Conservation (phyloP, 2,113 vertebrate genomes). For the Zosterops lateralis region DNA sequence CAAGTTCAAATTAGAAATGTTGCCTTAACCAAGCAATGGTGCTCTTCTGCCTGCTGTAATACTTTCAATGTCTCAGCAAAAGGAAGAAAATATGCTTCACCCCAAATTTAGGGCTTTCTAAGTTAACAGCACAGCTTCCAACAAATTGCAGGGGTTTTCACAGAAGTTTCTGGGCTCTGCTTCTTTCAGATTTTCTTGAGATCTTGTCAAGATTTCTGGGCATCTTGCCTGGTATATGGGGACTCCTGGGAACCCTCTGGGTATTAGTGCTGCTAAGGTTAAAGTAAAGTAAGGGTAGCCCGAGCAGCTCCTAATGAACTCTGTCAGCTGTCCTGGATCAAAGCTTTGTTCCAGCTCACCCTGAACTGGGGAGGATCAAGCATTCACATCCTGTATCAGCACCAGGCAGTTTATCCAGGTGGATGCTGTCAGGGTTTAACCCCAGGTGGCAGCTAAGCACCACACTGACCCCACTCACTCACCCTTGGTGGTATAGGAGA, state of each 20-base stretch:
- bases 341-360: neutral
- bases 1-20: neutral
- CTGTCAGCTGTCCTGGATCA: neutral
- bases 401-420: neutral
- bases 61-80: neutral
- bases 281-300: neutral
- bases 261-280: neutral
- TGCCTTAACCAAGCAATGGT: neutral
- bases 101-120: neutral
- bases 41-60: neutral
- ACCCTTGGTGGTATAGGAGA: neutral
- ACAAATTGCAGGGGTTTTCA: neutral
- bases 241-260: neutral
- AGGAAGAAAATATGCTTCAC: neutral
- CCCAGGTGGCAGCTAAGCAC: neutral
- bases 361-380: fast-evolving
- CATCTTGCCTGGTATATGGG: neutral
- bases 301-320: neutral
- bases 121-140: neutral
- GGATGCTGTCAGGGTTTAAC: neutral
- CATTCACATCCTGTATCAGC: fast-evolving
- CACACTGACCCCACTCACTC: no score
- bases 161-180: neutral
- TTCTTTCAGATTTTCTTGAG: neutral
- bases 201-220: neutral